These are phyloP conservation scores for Pseudopipra pipra DNA, from an alignment of 2,113 vertebrate genomes.

Conservation along the genomic window DNA sequence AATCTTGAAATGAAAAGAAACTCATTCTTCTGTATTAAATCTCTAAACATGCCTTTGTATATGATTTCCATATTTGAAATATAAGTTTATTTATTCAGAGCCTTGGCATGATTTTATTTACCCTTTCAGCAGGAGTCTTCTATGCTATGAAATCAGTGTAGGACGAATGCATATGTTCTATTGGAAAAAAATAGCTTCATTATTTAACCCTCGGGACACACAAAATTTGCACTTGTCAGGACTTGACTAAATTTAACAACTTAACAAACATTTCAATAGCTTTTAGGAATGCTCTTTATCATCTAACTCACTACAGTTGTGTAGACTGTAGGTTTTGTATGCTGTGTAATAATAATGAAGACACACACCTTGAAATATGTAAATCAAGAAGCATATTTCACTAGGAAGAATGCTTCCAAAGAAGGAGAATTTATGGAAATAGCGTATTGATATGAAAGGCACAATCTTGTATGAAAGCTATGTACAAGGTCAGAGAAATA, in stretches of 20 bases:
- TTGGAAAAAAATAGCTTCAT: not conserved
- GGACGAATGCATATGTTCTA: not conserved
- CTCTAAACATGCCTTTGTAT: not conserved
- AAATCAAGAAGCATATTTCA: not conserved
- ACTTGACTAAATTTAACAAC: not conserved
- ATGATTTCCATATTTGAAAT: not conserved
- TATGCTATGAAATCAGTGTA: not conserved
- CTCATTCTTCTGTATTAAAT: not conserved
- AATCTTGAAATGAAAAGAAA: not conserved
- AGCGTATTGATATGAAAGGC: not conserved
- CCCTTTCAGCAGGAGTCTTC: not conserved
- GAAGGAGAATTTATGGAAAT: not conserved
- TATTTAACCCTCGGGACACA: not conserved
- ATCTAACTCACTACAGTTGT: not conserved
- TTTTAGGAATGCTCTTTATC: not conserved
- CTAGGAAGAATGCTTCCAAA: not conserved
- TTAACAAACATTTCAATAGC: not conserved
- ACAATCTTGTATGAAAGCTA: not conserved
- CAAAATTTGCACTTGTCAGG: not conserved
- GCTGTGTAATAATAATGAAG: not conserved
- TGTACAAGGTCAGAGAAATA: not conserved
- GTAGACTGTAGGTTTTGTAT: not conserved
- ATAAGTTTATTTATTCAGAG: not conserved
- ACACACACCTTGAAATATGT: not conserved
- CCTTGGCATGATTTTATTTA: not conserved